A percentile compares a stretch with the other conserved stretches of the same genome.
Evolutionary conservation across 2,797 vertebrate genomes (phyloP).

Genomic region (Hypotaenidia okinawae): DNA sequence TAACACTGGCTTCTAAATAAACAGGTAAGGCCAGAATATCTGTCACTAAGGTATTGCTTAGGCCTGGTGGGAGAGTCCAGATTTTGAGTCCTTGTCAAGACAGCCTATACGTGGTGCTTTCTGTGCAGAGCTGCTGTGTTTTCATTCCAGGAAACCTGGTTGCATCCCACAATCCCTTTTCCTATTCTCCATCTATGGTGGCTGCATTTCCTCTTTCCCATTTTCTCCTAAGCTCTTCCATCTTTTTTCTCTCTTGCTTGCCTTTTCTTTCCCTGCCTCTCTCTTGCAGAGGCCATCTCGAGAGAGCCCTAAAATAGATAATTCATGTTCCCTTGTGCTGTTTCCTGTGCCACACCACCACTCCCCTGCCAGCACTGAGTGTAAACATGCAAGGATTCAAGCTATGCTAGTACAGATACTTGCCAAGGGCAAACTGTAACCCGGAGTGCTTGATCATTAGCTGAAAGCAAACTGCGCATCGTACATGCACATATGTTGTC

Average conservation of each 20-base stretch:
- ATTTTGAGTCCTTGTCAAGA: not conserved
- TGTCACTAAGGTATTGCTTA: not conserved
- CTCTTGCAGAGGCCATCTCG: not conserved
- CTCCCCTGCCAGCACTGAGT: conserved; percentile 18
- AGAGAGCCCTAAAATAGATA: conserved; percentile 14
- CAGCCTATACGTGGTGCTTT: not conserved
- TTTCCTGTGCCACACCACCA: conserved; percentile 30
- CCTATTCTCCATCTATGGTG: accelerated
- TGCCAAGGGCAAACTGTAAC: conserved; percentile 66
- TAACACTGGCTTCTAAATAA: not conserved
- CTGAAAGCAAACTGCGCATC: conserved; percentile 52
- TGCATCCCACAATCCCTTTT: not conserved
- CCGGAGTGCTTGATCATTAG: conserved; percentile 65
- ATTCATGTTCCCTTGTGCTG: not conserved
- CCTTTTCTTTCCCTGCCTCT: not conserved
- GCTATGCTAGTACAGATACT: conserved; percentile 44
- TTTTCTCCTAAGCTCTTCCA: not conserved
- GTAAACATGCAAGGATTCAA: conserved; percentile 47
- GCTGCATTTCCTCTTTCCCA: not conserved
- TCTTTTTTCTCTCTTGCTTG: not conserved
- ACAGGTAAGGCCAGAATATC: not conserved
- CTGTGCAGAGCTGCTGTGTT: not conserved
- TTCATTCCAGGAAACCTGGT: not conserved
- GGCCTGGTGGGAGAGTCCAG: not conserved
- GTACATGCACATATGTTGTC: conserved; percentile 55